Evolutionary conservation across 1,140 invertebrate species (phyloP).

Genomic region (Amyelois transitella): DNA sequence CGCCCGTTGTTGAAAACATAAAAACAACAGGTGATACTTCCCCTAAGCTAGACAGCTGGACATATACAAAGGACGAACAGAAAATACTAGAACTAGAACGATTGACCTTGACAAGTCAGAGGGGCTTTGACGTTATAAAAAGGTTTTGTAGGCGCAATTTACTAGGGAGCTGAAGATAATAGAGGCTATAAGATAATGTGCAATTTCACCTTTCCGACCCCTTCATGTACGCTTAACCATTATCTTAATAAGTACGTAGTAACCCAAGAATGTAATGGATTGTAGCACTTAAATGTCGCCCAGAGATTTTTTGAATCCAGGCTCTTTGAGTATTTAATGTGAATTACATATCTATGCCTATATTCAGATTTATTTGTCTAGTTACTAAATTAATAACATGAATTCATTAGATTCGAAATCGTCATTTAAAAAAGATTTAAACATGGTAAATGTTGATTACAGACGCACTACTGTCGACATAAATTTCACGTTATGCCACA

Average conservation of each 20-base stretch:
- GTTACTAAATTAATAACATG: no score
- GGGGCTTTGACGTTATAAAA: slow-evolving; percentile 9
- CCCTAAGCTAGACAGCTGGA: background rate
- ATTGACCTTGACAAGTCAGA: slow-evolving; percentile 2
- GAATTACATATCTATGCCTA: no score
- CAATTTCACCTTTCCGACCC: slow-evolving; percentile 16
- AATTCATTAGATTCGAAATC: no score
- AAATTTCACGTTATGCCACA: background rate
- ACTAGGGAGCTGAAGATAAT: slow-evolving; percentile 8
- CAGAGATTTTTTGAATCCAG: no score
- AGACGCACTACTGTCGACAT: slow-evolving; percentile 1
- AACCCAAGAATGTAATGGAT: background rate
- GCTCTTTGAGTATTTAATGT: no score
- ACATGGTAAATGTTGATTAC: slow-evolving; percentile 5
- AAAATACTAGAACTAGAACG: background rate
- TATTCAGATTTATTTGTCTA: no score
- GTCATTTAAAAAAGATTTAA: background rate
- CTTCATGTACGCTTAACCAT: slow-evolving; percentile 1
- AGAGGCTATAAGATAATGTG: slow-evolving; percentile 12
- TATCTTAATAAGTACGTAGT: slow-evolving; percentile 10
- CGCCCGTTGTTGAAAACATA: background rate
- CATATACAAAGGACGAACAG: background rate
- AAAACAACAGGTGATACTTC: background rate
- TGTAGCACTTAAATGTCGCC: no score
- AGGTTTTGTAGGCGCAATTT: slow-evolving; percentile 13